phyloP scores from a whole-genome alignment of 1,140 invertebrate genomes.

The Thaumatotibia leucotreta region DNA sequence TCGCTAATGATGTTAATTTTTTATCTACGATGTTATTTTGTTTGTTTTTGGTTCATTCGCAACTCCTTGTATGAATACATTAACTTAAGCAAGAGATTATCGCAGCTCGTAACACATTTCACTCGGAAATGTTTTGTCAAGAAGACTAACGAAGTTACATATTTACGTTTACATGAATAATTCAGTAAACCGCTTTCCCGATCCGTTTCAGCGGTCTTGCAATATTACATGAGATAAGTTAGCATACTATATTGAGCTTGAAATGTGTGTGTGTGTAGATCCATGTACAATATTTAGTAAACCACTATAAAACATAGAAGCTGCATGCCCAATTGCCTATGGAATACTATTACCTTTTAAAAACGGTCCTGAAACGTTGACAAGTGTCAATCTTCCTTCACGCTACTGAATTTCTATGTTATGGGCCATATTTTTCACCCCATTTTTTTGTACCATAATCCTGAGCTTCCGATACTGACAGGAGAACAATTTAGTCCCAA shows the following conservation, averaged over 20 bases:
- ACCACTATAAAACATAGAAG: too few relatives aligned
- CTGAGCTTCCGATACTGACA: too few relatives aligned
- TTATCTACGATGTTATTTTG: too few relatives aligned
- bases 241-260: background rate
- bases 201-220: background rate
- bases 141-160: background rate
- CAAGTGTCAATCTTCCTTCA: too few relatives aligned
- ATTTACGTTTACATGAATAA: background rate
- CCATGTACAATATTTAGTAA: background rate
- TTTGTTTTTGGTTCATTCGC: background rate
- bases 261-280: background rate
- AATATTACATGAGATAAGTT: background rate
- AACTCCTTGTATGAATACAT: background rate
- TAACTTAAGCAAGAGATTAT: background rate
- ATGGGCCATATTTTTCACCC: too few relatives aligned
- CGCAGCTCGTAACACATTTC: background rate
- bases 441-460: too few relatives aligned
- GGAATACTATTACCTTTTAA: too few relatives aligned
- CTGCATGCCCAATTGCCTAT: too few relatives aligned
- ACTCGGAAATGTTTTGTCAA: background rate
- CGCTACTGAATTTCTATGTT: too few relatives aligned
- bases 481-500: too few relatives aligned
- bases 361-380: too few relatives aligned
- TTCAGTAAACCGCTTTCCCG: background rate
- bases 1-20: too few relatives aligned